Evolutionary conservation across 2,888 invertebrate species (phyloP).

Genomic region (Neuroscelio doddi): DNA sequence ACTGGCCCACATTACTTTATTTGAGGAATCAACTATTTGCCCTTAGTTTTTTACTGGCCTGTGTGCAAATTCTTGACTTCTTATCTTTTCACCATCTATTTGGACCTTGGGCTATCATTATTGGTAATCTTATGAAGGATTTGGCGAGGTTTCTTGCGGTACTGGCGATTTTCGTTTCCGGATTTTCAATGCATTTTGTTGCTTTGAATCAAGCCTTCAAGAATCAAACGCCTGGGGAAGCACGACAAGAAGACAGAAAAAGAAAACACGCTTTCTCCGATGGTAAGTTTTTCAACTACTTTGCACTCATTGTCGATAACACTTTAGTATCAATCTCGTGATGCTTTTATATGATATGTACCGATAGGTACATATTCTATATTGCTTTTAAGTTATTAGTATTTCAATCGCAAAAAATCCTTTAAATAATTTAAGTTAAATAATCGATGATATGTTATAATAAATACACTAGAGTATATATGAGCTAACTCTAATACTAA

Average conservation of each 20-base stretch:
- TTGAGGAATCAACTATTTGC: slow-evolving; percentile 98
- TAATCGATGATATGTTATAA: no score
- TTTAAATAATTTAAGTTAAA: neutral
- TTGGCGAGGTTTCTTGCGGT: slow-evolving; percentile 97
- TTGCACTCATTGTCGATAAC: neutral
- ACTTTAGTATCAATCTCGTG: slow-evolving; percentile 5
- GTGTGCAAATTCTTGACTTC: slow-evolving; percentile 98
- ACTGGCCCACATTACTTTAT: slow-evolving; percentile 92
- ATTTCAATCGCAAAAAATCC: slow-evolving; percentile 25
- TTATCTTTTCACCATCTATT: slow-evolving; percentile 99
- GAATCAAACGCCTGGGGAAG: slow-evolving; percentile 72
- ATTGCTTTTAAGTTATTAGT: slow-evolving; percentile 33
- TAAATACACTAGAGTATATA: no score
- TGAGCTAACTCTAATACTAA: no score
- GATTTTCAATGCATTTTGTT: slow-evolving; percentile 97
- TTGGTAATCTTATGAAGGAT: slow-evolving; percentile 94
- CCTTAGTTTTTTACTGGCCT: slow-evolving; percentile 93
- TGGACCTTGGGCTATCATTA: slow-evolving; percentile 99
- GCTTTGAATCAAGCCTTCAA: slow-evolving; percentile 96
- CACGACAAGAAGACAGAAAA: slow-evolving; percentile 70
- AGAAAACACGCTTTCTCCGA: slow-evolving; percentile 78
- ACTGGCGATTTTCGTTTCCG: slow-evolving; percentile 97
- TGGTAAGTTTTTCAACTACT: slow-evolving; percentile 76
- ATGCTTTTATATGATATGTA: slow-evolving; percentile 13
- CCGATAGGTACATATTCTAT: slow-evolving; percentile 5